These are phyloP conservation scores for Cariama cristata DNA, from an alignment of 2,113 vertebrate species.

Conservation along the genomic window DNA sequence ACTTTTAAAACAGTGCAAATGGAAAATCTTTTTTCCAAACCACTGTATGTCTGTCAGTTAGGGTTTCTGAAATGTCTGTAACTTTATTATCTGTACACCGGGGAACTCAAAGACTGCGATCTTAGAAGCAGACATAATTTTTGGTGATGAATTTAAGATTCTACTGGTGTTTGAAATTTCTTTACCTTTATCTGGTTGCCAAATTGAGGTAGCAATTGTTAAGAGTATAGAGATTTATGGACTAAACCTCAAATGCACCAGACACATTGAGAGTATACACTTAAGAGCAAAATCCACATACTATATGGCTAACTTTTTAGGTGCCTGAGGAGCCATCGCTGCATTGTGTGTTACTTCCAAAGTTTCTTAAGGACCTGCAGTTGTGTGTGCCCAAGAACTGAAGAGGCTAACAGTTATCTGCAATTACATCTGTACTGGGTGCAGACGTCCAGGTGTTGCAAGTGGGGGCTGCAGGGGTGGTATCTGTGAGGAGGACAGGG, in stretches of 20 bases:
- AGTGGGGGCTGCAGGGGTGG: background rate
- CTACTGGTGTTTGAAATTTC: background rate
- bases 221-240: background rate
- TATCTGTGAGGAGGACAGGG: background rate
- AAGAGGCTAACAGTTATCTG: background rate
- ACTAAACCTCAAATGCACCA: background rate
- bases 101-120: background rate
- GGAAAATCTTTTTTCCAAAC: conserved; percentile 28
- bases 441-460: background rate
- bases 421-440: background rate
- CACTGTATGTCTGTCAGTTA: background rate
- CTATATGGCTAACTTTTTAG: background rate
- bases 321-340: background rate
- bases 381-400: background rate
- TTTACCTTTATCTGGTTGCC: background rate
- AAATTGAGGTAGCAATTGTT: background rate
- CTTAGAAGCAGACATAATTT: background rate
- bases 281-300: background rate
- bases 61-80: conserved; percentile 12
- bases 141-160: background rate
- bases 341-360: background rate
- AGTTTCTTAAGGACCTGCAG: background rate
- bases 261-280: background rate
- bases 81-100: background rate
- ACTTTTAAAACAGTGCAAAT: background rate